Percentiles rank a stretch among this genome's conserved stretches.
phyloP scores from a whole-genome alignment of 2,888 invertebrate species.

The Lacanobia oleracea region DNA sequence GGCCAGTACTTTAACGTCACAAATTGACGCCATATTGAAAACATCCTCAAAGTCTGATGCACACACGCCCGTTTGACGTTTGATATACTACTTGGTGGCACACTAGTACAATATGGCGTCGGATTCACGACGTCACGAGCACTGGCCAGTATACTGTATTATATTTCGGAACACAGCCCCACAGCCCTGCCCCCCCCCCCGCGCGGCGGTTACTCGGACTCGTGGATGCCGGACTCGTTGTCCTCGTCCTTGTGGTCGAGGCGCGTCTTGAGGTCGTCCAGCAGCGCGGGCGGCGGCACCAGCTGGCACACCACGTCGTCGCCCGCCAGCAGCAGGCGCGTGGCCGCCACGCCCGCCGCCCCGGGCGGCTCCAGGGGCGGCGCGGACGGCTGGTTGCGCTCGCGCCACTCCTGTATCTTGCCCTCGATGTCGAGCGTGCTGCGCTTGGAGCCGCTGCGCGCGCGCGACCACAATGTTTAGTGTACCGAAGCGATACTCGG shows the following conservation, averaged over 20 bases:
- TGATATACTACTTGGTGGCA: no score
- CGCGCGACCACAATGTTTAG: slow-evolving; percentile 48
- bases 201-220: slow-evolving; percentile 79
- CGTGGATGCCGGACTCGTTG: slow-evolving; percentile 88
- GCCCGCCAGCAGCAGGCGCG: slow-evolving; percentile 78
- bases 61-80: no score
- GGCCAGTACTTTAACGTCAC: no score
- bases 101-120: no score
- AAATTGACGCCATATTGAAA: no score
- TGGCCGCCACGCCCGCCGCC: slow-evolving; percentile 26
- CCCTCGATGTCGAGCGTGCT: slow-evolving; percentile 90
- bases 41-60: no score
- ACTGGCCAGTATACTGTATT: no score
- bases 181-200: no score
- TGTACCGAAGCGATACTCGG: slow-evolving; percentile 9
- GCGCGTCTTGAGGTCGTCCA: slow-evolving; percentile 85
- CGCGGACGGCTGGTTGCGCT: slow-evolving; percentile 70
- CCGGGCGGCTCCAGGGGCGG: slow-evolving; percentile 64
- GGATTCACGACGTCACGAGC: no score
- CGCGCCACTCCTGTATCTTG: slow-evolving; percentile 88
- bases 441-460: slow-evolving; percentile 85
- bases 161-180: no score
- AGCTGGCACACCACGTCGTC: slow-evolving; percentile 83
- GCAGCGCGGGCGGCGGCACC: slow-evolving; percentile 80
- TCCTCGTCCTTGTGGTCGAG: slow-evolving; percentile 87